phyloP scores from a whole-genome alignment of 2,113 vertebrate species.

The Cyprinodon brontotheroides region DNA sequence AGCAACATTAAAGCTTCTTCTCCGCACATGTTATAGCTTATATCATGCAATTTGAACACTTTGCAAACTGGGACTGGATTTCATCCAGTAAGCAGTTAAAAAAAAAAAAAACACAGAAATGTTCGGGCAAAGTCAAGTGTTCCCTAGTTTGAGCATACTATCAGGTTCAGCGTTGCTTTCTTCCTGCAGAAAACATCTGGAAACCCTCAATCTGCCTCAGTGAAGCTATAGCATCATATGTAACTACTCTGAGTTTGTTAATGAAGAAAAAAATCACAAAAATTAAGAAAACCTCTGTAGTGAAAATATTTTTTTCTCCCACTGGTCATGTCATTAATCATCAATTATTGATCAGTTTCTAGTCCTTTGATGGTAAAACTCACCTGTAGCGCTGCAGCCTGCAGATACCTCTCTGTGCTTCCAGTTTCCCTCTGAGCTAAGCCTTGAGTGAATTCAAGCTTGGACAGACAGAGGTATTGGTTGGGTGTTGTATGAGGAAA shows the following conservation, averaged over 20 bases:
- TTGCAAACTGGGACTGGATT: neutral
- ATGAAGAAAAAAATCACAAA: neutral
- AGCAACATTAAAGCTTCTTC: neutral
- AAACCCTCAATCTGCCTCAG: neutral
- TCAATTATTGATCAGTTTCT: no score
- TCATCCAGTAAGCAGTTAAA: neutral
- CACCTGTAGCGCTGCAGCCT: constrained; percentile 1
- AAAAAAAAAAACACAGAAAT: neutral
- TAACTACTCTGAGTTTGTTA: neutral
- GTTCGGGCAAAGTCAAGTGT: neutral
- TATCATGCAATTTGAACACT: neutral
- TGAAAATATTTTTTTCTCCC: neutral
- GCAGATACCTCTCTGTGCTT: neutral
- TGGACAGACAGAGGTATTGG: accelerated
- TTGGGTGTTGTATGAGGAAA: neutral
- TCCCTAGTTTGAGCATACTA: neutral
- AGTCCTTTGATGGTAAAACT: neutral
- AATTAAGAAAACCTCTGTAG: neutral
- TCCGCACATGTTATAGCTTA: neutral
- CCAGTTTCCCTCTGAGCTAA: neutral
- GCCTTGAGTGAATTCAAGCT: neutral
- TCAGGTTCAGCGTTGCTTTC: neutral
- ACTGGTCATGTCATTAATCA: no score
- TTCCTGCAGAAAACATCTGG: constrained; percentile 6
- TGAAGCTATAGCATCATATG: neutral